Evolutionary conservation across 2,888 invertebrate species (phyloP).

Genomic region (Platyscelio sp.): DNA sequence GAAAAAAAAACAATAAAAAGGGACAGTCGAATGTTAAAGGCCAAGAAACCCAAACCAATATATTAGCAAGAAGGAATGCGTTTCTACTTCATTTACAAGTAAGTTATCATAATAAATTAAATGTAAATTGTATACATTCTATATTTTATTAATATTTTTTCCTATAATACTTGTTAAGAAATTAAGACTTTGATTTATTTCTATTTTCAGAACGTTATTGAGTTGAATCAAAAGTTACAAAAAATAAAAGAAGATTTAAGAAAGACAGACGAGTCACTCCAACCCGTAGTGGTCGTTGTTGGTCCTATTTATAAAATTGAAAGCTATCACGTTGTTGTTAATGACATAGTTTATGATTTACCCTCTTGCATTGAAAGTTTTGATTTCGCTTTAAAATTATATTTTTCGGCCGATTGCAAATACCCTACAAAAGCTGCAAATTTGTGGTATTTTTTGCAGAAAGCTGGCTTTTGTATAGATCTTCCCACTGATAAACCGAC

Average conservation of each 20-base stretch:
- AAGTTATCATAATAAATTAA: background rate
- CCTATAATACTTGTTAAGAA: background rate
- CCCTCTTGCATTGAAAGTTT: constrained; percentile 17
- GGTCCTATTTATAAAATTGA: background rate
- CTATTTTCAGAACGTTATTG: background rate
- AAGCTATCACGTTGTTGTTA: background rate
- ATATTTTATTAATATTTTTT: background rate
- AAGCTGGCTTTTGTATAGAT: constrained; percentile 37
- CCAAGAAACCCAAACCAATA: background rate
- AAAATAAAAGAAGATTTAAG: background rate
- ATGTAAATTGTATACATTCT: background rate
- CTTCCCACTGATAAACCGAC: constrained; percentile 7
- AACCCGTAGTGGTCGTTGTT: background rate
- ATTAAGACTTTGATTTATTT: no score
- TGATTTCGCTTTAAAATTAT: constrained; percentile 32
- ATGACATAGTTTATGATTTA: background rate
- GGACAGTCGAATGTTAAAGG: no score
- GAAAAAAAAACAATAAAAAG: background rate
- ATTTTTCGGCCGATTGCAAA: constrained; percentile 12
- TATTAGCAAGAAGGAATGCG: background rate
- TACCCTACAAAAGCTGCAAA: constrained; percentile 10
- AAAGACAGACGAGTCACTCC: background rate
- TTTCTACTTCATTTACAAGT: background rate
- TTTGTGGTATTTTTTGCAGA: constrained; percentile 53
- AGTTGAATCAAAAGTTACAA: background rate